phyloP scores from a whole-genome alignment of 2,888 invertebrate genomes.

The Pherbina coryleti region DNA sequence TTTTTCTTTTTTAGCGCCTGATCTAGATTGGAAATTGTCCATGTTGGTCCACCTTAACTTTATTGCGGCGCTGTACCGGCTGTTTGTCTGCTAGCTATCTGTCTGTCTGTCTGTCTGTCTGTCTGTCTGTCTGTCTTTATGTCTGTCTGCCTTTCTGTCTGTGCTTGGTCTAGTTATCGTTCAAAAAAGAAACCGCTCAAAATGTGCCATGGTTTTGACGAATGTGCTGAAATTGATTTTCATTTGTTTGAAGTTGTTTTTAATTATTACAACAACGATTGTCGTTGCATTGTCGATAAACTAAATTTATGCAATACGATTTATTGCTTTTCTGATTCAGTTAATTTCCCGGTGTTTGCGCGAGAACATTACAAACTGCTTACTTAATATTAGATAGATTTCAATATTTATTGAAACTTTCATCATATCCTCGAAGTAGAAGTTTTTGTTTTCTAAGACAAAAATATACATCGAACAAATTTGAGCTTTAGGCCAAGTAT shows the following conservation, averaged over 20 bases:
- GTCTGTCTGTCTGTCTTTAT: background rate
- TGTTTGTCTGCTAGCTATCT: background rate
- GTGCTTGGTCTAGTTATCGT: background rate
- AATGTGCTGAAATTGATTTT: background rate
- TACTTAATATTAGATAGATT: too few relatives aligned
- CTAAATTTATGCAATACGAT: background rate
- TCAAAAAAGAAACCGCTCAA: background rate
- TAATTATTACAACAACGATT: too few relatives aligned
- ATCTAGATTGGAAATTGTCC: slow-evolving; percentile 10
- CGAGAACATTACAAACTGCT: background rate
- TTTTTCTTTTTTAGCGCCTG: background rate
- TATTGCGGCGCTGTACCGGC: background rate
- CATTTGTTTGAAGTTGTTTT: too few relatives aligned
- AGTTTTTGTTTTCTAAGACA: too few relatives aligned
- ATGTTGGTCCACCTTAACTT: background rate
- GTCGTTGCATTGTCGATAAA: too few relatives aligned
- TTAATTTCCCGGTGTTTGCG: background rate
- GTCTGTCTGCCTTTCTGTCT: background rate
- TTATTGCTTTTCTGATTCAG: background rate
- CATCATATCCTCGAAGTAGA: too few relatives aligned
- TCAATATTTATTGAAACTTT: too few relatives aligned
- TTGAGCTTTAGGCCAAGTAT: too few relatives aligned
- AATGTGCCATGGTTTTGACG: background rate
- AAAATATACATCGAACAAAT: too few relatives aligned
- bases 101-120: background rate